Evolutionary conservation across 2,113 vertebrate species (phyloP).

Genomic region (Anser cygnoides): DNA sequence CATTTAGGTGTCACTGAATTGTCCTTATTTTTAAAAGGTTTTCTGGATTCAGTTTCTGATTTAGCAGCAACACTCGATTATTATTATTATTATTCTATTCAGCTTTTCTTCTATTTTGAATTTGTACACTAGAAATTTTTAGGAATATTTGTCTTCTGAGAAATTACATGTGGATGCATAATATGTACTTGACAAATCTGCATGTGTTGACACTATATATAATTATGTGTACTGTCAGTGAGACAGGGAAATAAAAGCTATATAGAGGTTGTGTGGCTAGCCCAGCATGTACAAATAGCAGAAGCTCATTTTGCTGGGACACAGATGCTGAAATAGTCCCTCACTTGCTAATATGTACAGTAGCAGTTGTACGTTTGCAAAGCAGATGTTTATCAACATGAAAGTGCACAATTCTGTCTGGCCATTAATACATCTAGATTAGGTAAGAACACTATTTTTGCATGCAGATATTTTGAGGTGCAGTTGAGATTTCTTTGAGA

Average conservation of each 20-base stretch:
- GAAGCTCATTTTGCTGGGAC: not conserved
- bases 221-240: not conserved
- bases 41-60: not conserved
- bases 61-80: not conserved
- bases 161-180: not conserved
- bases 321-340: not conserved
- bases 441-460: not conserved
- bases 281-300: not conserved
- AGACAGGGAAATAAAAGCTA: not conserved
- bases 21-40: not conserved
- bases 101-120: not conserved
- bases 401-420: not conserved
- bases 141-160: not conserved
- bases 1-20: not conserved
- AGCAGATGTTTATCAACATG: not conserved
- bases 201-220: not conserved
- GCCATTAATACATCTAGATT: not conserved
- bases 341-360: not conserved
- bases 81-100: not conserved
- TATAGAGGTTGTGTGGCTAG: not conserved
- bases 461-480: not conserved
- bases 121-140: not conserved
- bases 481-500: not conserved
- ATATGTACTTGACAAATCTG: not conserved
- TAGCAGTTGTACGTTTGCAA: not conserved